A percentile compares a stretch with the other conserved stretches of the same genome.
Evolutionary conservation across 1,140 invertebrate genomes (phyloP).

Genomic region (Zophobas atratus): DNA sequence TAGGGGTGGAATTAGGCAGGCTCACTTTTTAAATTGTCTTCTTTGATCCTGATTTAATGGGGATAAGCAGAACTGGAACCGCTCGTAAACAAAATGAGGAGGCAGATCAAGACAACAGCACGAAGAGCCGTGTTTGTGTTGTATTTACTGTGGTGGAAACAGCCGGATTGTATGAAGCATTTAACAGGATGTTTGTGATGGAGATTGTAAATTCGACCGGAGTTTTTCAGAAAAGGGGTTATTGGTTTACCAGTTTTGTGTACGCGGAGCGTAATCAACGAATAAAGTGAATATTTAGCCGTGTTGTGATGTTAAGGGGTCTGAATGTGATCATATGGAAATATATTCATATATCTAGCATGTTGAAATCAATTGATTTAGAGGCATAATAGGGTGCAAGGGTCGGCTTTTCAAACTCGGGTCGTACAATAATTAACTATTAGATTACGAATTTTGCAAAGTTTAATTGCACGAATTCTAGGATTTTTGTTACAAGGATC

Average conservation of each 20-base stretch:
- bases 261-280: background rate
- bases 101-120: conserved; percentile 15
- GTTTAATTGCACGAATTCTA: background rate
- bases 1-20: background rate
- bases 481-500: background rate
- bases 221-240: background rate
- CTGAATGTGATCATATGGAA: conserved; percentile 6
- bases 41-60: conserved; percentile 5
- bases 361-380: conserved; percentile 20
- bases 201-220: background rate
- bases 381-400: conserved; percentile 5
- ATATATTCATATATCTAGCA: conserved; percentile 14
- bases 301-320: background rate
- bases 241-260: background rate
- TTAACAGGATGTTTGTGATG: conserved; percentile 13
- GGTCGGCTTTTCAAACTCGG: background rate
- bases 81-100: conserved; percentile 14
- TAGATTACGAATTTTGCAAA: background rate
- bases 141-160: conserved; percentile 7
- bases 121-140: conserved; percentile 8
- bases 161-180: background rate
- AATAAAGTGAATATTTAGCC: background rate
- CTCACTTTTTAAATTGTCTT: conserved; percentile 8
- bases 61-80: background rate
- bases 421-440: background rate